Base-by-base conservation (phyloP, 2,113 vertebrate genomes). In the Silurus asotus region DNA sequence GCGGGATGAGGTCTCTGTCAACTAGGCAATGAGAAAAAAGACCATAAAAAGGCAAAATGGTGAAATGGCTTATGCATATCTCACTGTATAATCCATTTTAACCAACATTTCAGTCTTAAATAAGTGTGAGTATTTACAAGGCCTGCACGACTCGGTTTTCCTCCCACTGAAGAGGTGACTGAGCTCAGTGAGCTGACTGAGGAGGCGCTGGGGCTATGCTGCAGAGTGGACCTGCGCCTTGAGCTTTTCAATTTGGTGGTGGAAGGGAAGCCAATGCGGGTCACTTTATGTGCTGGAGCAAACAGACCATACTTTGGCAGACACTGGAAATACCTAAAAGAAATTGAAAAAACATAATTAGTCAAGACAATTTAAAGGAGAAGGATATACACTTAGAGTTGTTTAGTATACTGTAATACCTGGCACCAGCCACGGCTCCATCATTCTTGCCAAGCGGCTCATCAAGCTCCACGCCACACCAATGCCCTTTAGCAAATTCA, bases 391-490 rank as follows among this genome's bases (percentile, higher is more conserved):
- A 82, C 51, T 51, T 53, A 51, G 37, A 64, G 19, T 64, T 61
- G 6, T 55, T 70, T 37, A 19, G 15, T 19, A 45, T 56, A 13
- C 17, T 53, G 74, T 58, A 17, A 7, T 89, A 99, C 98, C 98
- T 97, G 3, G 96, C 97, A 90, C 97, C 97, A 72, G 98, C 98
- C 72, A 99, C 98, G 0, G 97, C 97, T 20, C 98, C 98, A 6
- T 99, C 98, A 0, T 99, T 99, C 93, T 99, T 99, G 51, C 98
- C 98, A n/a, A 99, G 94, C 0, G 98, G 98, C 58, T 99, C 98
- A 17, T 99, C 98, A 77, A 99, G 90, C 83, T 99, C 98, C 20
- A 99, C 98, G 0, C 98, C 98, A 51, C 98, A 99, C 98, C 98
- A 99, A 1, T 99, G 98, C 23, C 98, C 98, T 92, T 99, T 99